These are phyloP conservation scores for Pteruthius melanotis DNA, from an alignment of 2,113 vertebrate genomes.

Conservation along the genomic window DNA sequence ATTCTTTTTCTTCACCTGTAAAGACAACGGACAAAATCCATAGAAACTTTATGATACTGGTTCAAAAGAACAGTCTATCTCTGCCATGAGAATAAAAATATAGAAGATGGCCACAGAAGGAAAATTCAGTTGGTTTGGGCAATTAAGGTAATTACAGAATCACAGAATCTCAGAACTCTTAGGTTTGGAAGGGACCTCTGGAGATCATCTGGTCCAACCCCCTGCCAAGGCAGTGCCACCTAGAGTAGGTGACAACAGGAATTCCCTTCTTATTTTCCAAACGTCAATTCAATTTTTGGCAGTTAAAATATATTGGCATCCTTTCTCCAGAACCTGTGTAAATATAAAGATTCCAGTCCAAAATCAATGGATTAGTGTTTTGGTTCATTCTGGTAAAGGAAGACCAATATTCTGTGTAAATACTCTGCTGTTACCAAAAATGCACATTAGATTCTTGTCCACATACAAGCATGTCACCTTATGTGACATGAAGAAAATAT, in stretches of 20 bases:
- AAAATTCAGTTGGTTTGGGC: neutral
- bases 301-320: neutral
- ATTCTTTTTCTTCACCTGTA: neutral
- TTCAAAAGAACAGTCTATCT: neutral
- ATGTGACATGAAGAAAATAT: neutral
- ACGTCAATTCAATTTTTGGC: neutral
- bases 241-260: neutral
- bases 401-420: neutral
- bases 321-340: neutral
- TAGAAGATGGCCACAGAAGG: neutral
- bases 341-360: neutral
- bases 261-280: neutral
- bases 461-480: neutral
- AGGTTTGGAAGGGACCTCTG: neutral
- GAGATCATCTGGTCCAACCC: neutral
- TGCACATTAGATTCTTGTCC: neutral
- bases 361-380: neutral
- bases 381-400: neutral
- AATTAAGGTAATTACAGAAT: neutral
- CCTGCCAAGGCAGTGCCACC: neutral
- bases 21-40: neutral
- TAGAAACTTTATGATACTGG: neutral
- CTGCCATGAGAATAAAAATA: neutral
- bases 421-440: neutral
- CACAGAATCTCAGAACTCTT: neutral